phyloP scores from a whole-genome alignment of 2,113 vertebrate genomes.

The Lagenorhynchus albirostris region DNA sequence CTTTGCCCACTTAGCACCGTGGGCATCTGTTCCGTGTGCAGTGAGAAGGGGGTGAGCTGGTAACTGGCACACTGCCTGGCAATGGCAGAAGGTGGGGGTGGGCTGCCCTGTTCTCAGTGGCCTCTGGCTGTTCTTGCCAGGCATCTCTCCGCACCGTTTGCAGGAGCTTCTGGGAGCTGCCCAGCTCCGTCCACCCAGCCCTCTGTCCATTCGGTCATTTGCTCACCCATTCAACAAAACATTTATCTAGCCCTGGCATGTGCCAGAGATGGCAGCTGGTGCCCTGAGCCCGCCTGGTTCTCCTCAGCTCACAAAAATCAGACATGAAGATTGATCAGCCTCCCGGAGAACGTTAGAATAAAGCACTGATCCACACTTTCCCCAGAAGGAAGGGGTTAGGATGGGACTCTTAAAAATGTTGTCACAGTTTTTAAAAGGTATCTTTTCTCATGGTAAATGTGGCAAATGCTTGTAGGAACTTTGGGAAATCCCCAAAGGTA shows the following conservation, averaged over 20 bases:
- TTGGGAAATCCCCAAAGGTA: background rate
- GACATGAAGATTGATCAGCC: background rate
- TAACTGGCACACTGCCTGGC: background rate
- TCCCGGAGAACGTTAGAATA: background rate
- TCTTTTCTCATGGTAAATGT: background rate
- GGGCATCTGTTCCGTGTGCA: background rate
- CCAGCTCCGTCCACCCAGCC: background rate
- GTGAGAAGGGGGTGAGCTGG: background rate
- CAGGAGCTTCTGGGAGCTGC: background rate
- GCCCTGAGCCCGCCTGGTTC: background rate
- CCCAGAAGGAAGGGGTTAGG: background rate
- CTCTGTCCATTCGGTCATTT: background rate
- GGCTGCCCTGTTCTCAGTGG: background rate
- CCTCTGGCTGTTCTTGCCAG: background rate
- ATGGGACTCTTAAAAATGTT: background rate
- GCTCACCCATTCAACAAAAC: slow-evolving; percentile 16
- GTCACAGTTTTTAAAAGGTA: background rate
- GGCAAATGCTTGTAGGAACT: background rate
- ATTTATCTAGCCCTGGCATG: background rate
- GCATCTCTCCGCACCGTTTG: background rate
- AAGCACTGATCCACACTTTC: background rate
- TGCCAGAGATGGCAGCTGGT: slow-evolving; percentile 21
- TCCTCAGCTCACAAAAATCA: background rate
- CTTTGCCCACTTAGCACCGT: background rate
- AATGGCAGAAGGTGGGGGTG: background rate